Base-by-base conservation (phyloP, 1,140 invertebrate species). In the Zaprionus inermis region DNA sequence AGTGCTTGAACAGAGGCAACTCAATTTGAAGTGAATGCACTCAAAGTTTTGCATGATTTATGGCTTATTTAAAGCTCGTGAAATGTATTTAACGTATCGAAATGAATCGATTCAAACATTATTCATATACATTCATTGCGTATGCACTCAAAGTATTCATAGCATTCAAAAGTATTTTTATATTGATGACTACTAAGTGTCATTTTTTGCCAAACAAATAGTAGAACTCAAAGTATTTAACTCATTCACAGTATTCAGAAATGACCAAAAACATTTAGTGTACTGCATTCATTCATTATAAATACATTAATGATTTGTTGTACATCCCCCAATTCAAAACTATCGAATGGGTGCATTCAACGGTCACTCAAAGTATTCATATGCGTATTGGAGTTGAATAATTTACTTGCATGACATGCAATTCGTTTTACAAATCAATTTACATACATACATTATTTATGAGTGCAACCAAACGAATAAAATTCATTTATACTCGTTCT, bases 21-120 rank as follows among this genome's bases (percentile, higher is more conserved):
- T 46, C 49, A 14, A 20, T 55, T 70, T 32, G 16, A 71, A 52
- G 49, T 64, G 68, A 71, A 64, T 28, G 60, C 30, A 44, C 59
- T 64, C 14, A 6, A 14, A 38, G 9, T 51, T 59, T 22, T 52
- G 22, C 28, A 30, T 20, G 30, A 7, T 61, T 49, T 11, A 14
- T 30, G 34, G 20, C 18, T 49, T 4, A 49, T 49, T 49, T 6
- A 49, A 22, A 5, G 18, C 16, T 49, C 44, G 12, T 49, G 12
- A 49, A 46, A 6, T 18, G 9, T 10, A 2, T 46, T 2, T 10
- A 46, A 20, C 11, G 9, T 22, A 49, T 16, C 7, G n/a, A 16
- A 10, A 9, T 16, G n/a, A 44, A 16, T 7, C n/a, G 2, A 44
- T 44, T 44, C 38, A 16, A 9, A 10, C 2, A 16, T 44, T 44